These are phyloP conservation scores for Eulithis prunata DNA, from an alignment of 2,888 invertebrate species.

Conservation along the genomic window DNA sequence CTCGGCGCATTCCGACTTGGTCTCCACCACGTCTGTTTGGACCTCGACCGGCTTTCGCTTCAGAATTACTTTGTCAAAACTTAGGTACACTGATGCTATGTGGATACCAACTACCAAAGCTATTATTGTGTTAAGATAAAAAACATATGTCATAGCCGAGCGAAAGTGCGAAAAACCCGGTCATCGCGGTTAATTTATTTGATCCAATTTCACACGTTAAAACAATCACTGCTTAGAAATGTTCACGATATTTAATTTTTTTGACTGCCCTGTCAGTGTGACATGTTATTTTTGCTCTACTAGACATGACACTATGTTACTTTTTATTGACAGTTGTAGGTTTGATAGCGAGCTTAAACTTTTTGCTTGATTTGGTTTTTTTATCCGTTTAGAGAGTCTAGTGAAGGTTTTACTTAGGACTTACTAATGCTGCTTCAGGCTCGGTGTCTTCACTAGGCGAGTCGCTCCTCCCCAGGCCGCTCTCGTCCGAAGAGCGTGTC, in stretches of 20 bases:
- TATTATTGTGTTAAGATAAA: constrained; percentile 54
- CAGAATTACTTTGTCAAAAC: constrained; percentile 50
- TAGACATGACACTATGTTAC: constrained; percentile 30
- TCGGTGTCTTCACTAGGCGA: constrained; percentile 73
- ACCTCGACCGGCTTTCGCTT: constrained; percentile 28
- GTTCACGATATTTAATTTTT: constrained; percentile 48
- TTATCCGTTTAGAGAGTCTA: neutral
- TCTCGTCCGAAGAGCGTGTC: constrained; percentile 78
- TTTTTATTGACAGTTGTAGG: constrained; percentile 39
- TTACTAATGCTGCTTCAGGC: constrained; percentile 77
- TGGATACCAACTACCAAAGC: constrained; percentile 58
- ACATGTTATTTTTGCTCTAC: constrained; percentile 27
- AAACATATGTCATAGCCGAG: constrained; percentile 62
- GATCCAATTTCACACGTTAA: constrained; percentile 40
- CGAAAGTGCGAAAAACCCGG: constrained; percentile 40
- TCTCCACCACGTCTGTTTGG: constrained; percentile 49
- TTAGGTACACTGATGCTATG: constrained; percentile 50
- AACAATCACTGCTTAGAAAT: constrained; percentile 39
- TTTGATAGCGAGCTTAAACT: constrained; percentile 28
- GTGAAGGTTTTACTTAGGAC: constrained; percentile 26
- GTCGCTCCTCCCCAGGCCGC: constrained; percentile 72
- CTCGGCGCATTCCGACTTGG: constrained; percentile 54
- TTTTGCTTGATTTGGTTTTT: constrained; percentile 24
- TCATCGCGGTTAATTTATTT: constrained; percentile 61
- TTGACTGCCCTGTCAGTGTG: constrained; percentile 33